These are phyloP conservation scores for Patella vulgata DNA, from an alignment of 1,140 invertebrate species.

Conservation along the genomic window DNA sequence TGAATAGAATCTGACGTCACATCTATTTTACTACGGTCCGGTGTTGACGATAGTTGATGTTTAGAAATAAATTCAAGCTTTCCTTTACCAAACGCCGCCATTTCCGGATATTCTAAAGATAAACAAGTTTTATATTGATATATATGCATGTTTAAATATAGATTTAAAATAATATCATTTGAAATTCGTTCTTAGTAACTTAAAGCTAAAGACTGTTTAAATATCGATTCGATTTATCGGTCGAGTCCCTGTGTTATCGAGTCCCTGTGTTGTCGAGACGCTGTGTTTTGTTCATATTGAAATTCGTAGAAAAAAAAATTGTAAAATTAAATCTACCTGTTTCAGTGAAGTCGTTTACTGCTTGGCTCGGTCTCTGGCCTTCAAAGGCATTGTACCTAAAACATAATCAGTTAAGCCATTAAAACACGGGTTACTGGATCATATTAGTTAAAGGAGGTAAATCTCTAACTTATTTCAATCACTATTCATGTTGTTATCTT, in stretches of 20 bases:
- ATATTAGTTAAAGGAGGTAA: too few relatives aligned
- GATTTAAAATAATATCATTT: too few relatives aligned
- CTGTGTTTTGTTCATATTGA: too few relatives aligned
- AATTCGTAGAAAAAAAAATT: too few relatives aligned
- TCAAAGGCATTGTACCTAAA: constrained; percentile 1
- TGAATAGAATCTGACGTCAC: constrained; percentile 11
- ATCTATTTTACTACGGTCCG: constrained; percentile 2
- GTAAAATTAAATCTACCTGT: constrained; percentile 2
- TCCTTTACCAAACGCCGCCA: constrained; percentile 22
- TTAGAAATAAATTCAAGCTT: constrained; percentile 23
- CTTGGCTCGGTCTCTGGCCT: neutral
- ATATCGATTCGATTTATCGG: too few relatives aligned
- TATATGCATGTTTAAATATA: too few relatives aligned
- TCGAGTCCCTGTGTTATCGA: too few relatives aligned
- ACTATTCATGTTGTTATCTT: too few relatives aligned
- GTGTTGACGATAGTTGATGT: neutral
- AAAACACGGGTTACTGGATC: constrained; percentile 4
- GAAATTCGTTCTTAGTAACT: too few relatives aligned
- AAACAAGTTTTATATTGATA: neutral
- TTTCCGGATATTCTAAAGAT: constrained; percentile 26
- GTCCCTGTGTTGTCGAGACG: too few relatives aligned
- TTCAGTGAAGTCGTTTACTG: neutral
- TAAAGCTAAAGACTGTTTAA: too few relatives aligned
- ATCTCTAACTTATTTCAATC: too few relatives aligned
- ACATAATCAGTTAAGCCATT: neutral